Evolutionary conservation across 2,888 invertebrate species (phyloP).

Genomic region (Patella ulyssiponensis): DNA sequence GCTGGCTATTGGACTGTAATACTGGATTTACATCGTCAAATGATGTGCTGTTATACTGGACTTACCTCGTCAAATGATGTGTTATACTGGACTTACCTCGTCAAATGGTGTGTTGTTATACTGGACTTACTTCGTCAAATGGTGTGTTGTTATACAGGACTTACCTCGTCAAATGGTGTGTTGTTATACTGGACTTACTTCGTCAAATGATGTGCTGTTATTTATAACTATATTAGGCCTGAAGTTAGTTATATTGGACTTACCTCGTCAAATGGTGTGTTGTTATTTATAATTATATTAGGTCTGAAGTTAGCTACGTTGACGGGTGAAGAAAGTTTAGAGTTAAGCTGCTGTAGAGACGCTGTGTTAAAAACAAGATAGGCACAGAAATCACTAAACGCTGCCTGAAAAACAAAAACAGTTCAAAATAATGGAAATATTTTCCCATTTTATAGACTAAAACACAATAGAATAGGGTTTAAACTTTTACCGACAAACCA

Average conservation of each 20-base stretch:
- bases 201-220: constrained; percentile 70
- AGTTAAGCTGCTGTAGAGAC: constrained; percentile 80
- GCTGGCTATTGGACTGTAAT: no score
- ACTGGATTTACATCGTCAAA: no score
- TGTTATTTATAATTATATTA: constrained; percentile 80
- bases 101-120: constrained; percentile 62
- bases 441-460: no score
- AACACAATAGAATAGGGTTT: no score
- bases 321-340: constrained; percentile 75
- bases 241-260: constrained; percentile 75
- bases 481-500: no score
- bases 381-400: constrained; percentile 50
- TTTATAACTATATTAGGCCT: constrained; percentile 81
- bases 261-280: constrained; percentile 66
- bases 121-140: no score
- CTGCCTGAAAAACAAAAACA: constrained; percentile 36
- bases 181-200: no score
- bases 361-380: constrained; percentile 78
- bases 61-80: no score
- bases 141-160: constrained; percentile 73
- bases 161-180: constrained; percentile 60
- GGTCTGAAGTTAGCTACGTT: constrained; percentile 78
- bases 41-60: no score
- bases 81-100: no score
- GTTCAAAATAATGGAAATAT: no score